These are phyloP conservation scores for Cryptus viduatorius DNA, from an alignment of 2,888 invertebrate species.

Conservation along the genomic window DNA sequence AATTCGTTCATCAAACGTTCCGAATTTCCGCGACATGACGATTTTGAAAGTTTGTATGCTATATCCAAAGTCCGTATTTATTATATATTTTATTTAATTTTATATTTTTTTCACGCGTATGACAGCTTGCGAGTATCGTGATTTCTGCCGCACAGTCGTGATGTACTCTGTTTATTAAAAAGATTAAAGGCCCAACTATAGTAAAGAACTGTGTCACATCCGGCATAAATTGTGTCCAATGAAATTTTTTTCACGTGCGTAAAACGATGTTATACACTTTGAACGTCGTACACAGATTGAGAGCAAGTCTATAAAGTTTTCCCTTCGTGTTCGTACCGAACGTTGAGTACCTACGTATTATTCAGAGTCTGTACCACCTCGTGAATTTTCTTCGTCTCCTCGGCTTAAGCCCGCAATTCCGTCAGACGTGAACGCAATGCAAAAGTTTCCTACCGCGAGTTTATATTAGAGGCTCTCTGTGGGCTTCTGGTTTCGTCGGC, in stretches of 20 bases:
- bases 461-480: not conserved
- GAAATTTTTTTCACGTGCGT: not conserved
- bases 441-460: constrained; percentile 34
- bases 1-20: too few relatives aligned
- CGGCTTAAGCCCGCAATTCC: constrained; percentile 62
- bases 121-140: too few relatives aligned
- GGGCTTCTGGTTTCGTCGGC: not conserved
- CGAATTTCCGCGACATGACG: too few relatives aligned
- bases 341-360: constrained; percentile 62
- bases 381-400: constrained; percentile 66
- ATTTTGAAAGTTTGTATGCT: too few relatives aligned
- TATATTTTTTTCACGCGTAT: too few relatives aligned
- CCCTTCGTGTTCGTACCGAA: constrained; percentile 1
- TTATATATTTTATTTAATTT: too few relatives aligned
- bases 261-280: not conserved
- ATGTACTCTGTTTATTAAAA: not conserved
- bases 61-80: too few relatives aligned
- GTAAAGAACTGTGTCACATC: not conserved
- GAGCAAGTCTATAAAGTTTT: constrained; percentile 43
- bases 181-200: not conserved
- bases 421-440: constrained; percentile 65
- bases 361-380: constrained; percentile 65
- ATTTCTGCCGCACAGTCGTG: not conserved
- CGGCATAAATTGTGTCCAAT: not conserved
- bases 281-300: not conserved